Conservation (phyloP, 2,888 invertebrate species). For the Drosophila hamatofila region DNA sequence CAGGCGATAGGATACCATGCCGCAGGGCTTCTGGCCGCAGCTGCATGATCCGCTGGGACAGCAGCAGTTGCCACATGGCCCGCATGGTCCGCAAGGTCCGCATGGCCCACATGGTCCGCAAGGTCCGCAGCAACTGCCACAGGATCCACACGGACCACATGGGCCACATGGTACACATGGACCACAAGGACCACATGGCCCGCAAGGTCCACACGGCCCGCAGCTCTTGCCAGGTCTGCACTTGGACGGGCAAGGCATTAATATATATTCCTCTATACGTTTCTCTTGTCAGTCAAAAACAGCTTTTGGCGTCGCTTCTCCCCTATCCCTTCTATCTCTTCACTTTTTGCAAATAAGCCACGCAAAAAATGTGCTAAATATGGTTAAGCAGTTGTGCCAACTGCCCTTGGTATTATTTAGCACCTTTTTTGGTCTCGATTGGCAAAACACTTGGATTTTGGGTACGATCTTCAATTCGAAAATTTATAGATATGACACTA, state of each 20-base stretch:
- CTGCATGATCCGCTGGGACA: slow-evolving; percentile 42
- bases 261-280: neutral
- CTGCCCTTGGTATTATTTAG: slow-evolving; percentile 55
- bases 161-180: neutral
- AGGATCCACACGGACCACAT: neutral
- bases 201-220: slow-evolving; percentile 30
- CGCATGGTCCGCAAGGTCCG: slow-evolving; percentile 41
- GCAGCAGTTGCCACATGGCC: slow-evolving; percentile 63
- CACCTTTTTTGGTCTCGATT: slow-evolving; percentile 59
- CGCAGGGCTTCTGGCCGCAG: slow-evolving; percentile 60
- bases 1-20: slow-evolving; percentile 65
- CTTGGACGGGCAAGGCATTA: slow-evolving; percentile 42
- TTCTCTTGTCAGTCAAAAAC: neutral
- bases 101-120: slow-evolving; percentile 8
- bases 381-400: slow-evolving; percentile 24
- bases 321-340: neutral
- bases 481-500: slow-evolving; percentile 1
- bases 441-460: slow-evolving; percentile 25
- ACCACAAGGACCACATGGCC: slow-evolving; percentile 26
- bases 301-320: neutral
- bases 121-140: slow-evolving; percentile 5
- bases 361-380: slow-evolving; percentile 76
- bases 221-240: neutral
- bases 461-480: neutral
- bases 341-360: slow-evolving; percentile 21